Evolutionary conservation across 1,140 invertebrate genomes (phyloP), one percentile per base, ranked within the genome.

Genomic region (Coelopa frigida): DNA sequence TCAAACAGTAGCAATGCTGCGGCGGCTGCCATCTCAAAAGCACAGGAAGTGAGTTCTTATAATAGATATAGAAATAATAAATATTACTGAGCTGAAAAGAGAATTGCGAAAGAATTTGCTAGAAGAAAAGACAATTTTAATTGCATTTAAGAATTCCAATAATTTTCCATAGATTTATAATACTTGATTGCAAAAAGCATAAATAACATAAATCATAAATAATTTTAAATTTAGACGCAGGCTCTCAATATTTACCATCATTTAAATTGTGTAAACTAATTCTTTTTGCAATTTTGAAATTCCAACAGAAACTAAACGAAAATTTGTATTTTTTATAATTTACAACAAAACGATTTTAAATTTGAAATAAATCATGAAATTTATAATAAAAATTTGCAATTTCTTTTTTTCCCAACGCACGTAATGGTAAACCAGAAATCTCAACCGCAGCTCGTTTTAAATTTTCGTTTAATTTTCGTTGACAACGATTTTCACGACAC

Each of bases 1-100:
- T 54, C 42, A 11, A 62, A 59, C 65, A 35, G 61, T 54, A 49
- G 59, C 61, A 37, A n/a, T 58, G 60, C 59, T n/a, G 38, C 45
- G 8, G 44, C 51, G 22, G 57, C 64, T 50, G 64, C 64, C 48
- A 62, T 68, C 50, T 65, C 64, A 37, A 65, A 68, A 59, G 64
- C 64, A 58, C 64, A 68, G 61, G 64, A 68, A 65, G 64, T 68
- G 64, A 62, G 64, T 67, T 62, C 62, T 66, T 66, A 66, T 61
- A 53, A 66, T 66, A 66, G 63, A 61, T 66, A 63, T 66, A 66
- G 63, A 66, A 66, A 66, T 51, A 58, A 66, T 66, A 66, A 66
- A 66, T 65, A 65, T 60, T 65, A 65, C 21, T 42, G n/a, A n/a
- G 32, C 26, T 42, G 40, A 27, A 23, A 24, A 42, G 24, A 17